Conservation (phyloP, 2,888 invertebrate species). For the Dione juno region DNA sequence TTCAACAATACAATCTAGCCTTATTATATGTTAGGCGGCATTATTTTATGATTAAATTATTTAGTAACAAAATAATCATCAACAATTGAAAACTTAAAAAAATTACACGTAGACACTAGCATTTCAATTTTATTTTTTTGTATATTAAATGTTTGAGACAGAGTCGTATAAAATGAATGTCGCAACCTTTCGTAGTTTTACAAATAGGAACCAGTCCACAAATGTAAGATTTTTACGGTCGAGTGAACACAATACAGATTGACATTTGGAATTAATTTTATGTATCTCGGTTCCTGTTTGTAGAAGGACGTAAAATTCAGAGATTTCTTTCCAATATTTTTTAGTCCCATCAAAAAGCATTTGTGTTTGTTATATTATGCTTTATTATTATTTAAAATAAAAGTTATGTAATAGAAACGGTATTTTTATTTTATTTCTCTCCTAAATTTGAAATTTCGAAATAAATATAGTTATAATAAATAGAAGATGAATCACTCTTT, state of each 20-base stretch:
- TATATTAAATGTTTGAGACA: constrained; percentile 29
- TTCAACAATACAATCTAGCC: no score
- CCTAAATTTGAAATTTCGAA: background rate
- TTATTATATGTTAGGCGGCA: no score
- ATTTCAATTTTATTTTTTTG: no score
- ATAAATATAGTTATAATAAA: no score
- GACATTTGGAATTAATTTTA: background rate
- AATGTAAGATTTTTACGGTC: background rate
- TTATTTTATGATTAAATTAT: no score
- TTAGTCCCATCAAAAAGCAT: constrained; percentile 11
- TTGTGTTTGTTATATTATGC: constrained; percentile 34
- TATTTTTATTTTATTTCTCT: constrained; percentile 7
- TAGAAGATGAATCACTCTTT: no score
- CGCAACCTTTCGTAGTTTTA: background rate
- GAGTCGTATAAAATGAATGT: constrained; percentile 6
- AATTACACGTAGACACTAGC: no score
- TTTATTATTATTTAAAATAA: constrained; percentile 41
- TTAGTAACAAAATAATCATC: no score
- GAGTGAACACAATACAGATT: background rate
- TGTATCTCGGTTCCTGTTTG: background rate
- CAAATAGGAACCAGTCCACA: background rate
- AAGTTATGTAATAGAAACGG: constrained; percentile 30
- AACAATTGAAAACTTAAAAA: no score
- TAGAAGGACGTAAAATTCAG: background rate
- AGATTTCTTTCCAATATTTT: background rate